phyloP scores from a whole-genome alignment of 2,797 vertebrate genomes.

The Phaenicophaeus curvirostris region DNA sequence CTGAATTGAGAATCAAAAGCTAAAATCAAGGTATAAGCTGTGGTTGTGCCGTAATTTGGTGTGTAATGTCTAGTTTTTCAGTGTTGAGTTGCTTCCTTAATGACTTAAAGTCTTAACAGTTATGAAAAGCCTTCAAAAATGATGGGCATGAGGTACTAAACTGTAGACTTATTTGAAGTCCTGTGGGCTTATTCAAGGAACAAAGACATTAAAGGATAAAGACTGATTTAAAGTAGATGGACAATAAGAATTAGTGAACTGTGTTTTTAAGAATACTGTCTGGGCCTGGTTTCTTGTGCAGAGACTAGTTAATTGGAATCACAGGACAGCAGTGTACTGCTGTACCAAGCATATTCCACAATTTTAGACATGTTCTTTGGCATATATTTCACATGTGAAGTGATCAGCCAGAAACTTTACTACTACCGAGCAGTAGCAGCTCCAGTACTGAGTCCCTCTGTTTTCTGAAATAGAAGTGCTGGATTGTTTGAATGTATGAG shows the following conservation, averaged over 20 bases:
- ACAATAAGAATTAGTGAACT: neutral
- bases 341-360: neutral
- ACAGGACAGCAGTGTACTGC: neutral
- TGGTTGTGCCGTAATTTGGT: neutral
- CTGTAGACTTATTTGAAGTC: neutral
- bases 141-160: fast-evolving
- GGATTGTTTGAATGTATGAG: neutral
- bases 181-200: fast-evolving
- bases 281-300: neutral
- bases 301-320: neutral
- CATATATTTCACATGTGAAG: neutral
- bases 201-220: neutral
- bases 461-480: neutral
- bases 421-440: neutral
- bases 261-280: neutral
- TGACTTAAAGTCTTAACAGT: neutral
- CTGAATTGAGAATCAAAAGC: neutral
- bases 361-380: neutral
- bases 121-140: neutral
- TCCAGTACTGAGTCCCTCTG: neutral
- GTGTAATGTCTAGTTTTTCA: neutral
- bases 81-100: neutral
- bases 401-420: neutral
- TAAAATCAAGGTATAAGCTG: neutral
- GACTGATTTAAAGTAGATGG: neutral